phyloP scores from a whole-genome alignment of 2,888 invertebrate genomes.

The Agrotis clavis region DNA sequence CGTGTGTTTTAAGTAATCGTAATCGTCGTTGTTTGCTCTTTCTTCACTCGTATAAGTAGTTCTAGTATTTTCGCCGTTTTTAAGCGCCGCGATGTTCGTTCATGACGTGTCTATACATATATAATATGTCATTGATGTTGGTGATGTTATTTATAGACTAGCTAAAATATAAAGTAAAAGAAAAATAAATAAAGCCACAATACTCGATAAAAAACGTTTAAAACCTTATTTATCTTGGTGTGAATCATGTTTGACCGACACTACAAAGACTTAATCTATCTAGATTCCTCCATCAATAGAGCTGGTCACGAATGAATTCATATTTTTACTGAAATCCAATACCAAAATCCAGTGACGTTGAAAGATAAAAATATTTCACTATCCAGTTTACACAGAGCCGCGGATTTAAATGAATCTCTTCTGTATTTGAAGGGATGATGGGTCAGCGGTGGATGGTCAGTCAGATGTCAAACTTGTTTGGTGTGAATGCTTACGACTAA shows the following conservation, averaged over 20 bases:
- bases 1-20: too few relatives aligned
- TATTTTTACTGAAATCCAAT: conserved; percentile 50
- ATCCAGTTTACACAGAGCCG: conserved; percentile 34
- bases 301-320: conserved; percentile 24
- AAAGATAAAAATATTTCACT: conserved; percentile 60
- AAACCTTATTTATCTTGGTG: neutral
- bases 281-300: conserved; percentile 15
- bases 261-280: conserved; percentile 5
- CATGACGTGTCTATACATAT: too few relatives aligned
- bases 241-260: neutral
- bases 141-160: too few relatives aligned
- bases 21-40: too few relatives aligned
- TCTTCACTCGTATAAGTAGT: too few relatives aligned
- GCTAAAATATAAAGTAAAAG: too few relatives aligned
- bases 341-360: conserved; percentile 43
- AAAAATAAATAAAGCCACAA: neutral
- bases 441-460: conserved; percentile 13
- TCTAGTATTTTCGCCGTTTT: too few relatives aligned
- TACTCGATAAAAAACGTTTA: neutral
- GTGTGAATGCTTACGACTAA: neutral
- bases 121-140: too few relatives aligned
- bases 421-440: conserved; percentile 2
- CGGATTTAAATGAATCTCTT: conserved; percentile 29
- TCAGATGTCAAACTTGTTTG: conserved; percentile 17
- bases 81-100: too few relatives aligned